phyloP scores from a whole-genome alignment of 2,888 invertebrate species.

The Parapristionchus giblindavisi region DNA sequence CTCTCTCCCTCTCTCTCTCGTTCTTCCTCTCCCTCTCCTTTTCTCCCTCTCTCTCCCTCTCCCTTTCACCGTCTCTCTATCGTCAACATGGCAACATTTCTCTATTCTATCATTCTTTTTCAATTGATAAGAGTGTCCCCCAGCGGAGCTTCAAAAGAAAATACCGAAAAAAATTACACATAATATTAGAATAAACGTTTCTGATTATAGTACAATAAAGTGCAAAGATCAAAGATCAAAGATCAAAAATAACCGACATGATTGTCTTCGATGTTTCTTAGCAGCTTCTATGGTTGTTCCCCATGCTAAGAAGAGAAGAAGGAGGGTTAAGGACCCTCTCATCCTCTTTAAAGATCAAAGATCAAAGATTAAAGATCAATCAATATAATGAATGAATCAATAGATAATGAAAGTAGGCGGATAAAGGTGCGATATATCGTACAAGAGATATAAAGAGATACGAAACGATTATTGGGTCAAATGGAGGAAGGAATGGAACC shows the following conservation, averaged over 20 bases:
- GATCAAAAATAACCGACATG: conserved; percentile 6
- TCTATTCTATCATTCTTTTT: not conserved
- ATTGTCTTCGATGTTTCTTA: conserved; percentile 33
- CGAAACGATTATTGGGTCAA: conserved; percentile 37
- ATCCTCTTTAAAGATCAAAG: conserved; percentile 1
- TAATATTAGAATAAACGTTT: not conserved
- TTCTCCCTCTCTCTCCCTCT: conserved; percentile 15
- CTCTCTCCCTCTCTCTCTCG: conserved; percentile 21
- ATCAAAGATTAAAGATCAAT: conserved; percentile 13
- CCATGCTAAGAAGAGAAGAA: conserved; percentile 11
- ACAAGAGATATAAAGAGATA: not conserved
- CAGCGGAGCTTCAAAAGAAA: no score
- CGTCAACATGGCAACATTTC: not conserved
- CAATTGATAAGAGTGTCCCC: conserved; percentile 10
- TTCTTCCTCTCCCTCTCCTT: conserved; percentile 3
- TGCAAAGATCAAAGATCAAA: not conserved
- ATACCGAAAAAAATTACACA: not conserved
- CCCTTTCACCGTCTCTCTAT: not conserved
- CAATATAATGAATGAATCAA: not conserved
- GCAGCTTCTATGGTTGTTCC: conserved; percentile 11
- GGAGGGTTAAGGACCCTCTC: conserved; percentile 26
- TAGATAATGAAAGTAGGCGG: conserved; percentile 1
- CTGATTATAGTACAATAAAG: not conserved
- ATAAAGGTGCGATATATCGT: not conserved
- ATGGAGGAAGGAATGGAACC: conserved; percentile 20